Percentiles rank a stretch among this genome's conserved stretches.
These are phyloP conservation scores for Koerneria pararmatus DNA, from an alignment of 2,888 invertebrate genomes.

Conservation along the genomic window DNA sequence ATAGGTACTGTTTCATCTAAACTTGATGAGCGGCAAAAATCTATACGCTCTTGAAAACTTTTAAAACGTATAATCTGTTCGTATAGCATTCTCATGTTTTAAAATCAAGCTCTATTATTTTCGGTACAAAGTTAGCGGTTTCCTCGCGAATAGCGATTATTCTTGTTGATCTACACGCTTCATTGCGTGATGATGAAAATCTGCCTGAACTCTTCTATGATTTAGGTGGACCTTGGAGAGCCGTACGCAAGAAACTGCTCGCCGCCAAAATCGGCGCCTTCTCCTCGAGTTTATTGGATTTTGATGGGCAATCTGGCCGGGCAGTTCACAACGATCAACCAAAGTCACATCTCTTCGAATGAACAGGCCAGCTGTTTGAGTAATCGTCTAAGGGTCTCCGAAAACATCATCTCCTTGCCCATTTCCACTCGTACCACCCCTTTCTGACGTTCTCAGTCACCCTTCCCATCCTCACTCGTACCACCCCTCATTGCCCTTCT, in stretches of 20 bases:
- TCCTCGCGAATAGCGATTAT: too few relatives aligned
- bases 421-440: not conserved
- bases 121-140: too few relatives aligned
- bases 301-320: constrained; percentile 53
- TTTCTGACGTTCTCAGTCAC: not conserved
- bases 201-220: constrained; percentile 23
- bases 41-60: too few relatives aligned
- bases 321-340: constrained; percentile 54
- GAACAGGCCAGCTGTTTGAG: constrained; percentile 44
- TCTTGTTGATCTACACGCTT: too few relatives aligned
- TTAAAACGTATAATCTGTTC: too few relatives aligned
- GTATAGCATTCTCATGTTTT: too few relatives aligned
- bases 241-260: constrained; percentile 55
- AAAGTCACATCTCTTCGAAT: constrained; percentile 57
- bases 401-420: too few relatives aligned
- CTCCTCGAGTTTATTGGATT: constrained; percentile 58
- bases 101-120: too few relatives aligned
- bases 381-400: not conserved
- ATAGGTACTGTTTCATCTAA: too few relatives aligned
- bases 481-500: not conserved
- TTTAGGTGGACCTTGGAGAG: constrained; percentile 54
- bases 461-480: constrained; percentile 1
- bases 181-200: too few relatives aligned
- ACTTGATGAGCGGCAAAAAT: too few relatives aligned
- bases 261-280: constrained; percentile 54